phyloP scores from a whole-genome alignment of 2,888 invertebrate species.

The Noctua comes region DNA sequence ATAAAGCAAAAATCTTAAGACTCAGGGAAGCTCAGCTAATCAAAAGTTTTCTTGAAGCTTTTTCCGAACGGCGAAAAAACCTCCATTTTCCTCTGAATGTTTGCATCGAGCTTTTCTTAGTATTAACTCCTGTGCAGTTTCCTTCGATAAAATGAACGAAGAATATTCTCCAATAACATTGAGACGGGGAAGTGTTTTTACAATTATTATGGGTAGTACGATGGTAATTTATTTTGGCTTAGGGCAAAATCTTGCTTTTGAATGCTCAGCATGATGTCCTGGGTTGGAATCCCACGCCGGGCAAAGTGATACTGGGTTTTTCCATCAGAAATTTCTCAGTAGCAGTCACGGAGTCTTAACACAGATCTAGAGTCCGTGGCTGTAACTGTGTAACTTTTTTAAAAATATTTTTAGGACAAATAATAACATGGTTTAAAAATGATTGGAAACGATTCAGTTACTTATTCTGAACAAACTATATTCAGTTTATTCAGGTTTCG shows the following conservation, averaged over 20 bases:
- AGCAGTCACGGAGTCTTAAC: too few species aligned
- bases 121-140: constrained; percentile 27
- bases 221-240: constrained; percentile 10
- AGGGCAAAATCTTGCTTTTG: not conserved
- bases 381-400: too few species aligned
- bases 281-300: too few species aligned
- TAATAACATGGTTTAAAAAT: too few species aligned
- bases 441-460: too few species aligned
- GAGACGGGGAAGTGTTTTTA: constrained; percentile 6
- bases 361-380: too few species aligned
- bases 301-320: too few species aligned
- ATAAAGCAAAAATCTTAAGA: not conserved
- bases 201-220: not conserved
- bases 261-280: too few species aligned
- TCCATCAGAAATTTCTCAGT: too few species aligned
- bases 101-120: constrained; percentile 17
- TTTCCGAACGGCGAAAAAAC: not conserved
- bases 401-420: too few species aligned
- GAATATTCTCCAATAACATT: constrained; percentile 23
- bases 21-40: not conserved
- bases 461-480: too few species aligned
- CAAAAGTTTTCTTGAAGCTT: constrained; percentile 11
- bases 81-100: constrained; percentile 9
- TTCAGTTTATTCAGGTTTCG: too few species aligned
- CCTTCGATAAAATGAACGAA: constrained; percentile 13